Conservation (phyloP, 1,140 invertebrate genomes). For the Drosophila littoralis region DNA sequence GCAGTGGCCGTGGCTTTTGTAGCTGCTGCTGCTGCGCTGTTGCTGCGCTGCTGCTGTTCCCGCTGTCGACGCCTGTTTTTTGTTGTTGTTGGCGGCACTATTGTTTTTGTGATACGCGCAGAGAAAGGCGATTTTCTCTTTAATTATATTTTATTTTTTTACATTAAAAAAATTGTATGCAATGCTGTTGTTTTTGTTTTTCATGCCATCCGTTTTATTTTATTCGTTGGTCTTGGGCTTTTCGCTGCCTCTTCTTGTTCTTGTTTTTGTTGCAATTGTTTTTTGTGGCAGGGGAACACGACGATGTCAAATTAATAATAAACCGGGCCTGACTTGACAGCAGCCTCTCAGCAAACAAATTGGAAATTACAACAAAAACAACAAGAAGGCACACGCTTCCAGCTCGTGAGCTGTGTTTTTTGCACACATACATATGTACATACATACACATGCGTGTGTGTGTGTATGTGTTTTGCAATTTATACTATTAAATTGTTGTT, state of each 20-base stretch:
- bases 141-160: slow-evolving; percentile 83
- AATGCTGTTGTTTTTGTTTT: slow-evolving; percentile 58
- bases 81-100: slow-evolving; percentile 67
- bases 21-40: slow-evolving; percentile 28
- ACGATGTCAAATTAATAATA: slow-evolving; percentile 81
- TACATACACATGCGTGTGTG: slow-evolving; percentile 1
- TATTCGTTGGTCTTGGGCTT: slow-evolving; percentile 32
- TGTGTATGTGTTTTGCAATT: slow-evolving; percentile 53
- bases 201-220: slow-evolving; percentile 68
- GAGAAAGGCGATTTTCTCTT: slow-evolving; percentile 82
- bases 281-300: slow-evolving; percentile 50
- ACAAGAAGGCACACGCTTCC: slow-evolving; percentile 28
- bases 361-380: slow-evolving; percentile 21
- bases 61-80: slow-evolving; percentile 48
- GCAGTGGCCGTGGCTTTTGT: slow-evolving; percentile 75
- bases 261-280: slow-evolving; percentile 27
- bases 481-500: slow-evolving; percentile 34
- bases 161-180: slow-evolving; percentile 65
- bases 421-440: not conserved
- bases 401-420: slow-evolving; percentile 37
- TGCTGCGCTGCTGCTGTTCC: slow-evolving; percentile 29
- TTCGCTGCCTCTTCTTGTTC: slow-evolving; percentile 17
- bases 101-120: slow-evolving; percentile 79
- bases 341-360: slow-evolving; percentile 25
- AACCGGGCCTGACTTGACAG: slow-evolving; percentile 67